These are phyloP conservation scores for Trichopria drosophilae DNA, from an alignment of 2,888 invertebrate genomes.

Conservation along the genomic window DNA sequence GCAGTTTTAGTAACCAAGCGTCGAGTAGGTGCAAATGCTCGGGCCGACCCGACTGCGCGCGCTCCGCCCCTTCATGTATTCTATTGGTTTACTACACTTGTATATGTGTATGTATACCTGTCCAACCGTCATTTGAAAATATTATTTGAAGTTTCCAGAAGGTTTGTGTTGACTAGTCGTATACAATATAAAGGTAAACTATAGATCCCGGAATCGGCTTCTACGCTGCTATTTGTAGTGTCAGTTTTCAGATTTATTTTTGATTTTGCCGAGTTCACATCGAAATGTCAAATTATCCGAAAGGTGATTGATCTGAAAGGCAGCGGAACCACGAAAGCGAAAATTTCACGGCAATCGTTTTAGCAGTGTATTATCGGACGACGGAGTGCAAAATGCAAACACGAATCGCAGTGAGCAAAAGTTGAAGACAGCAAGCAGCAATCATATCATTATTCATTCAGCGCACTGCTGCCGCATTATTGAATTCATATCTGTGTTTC, in stretches of 20 bases:
- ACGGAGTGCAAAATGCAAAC: too few species aligned
- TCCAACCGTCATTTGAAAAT: slow-evolving; percentile 19
- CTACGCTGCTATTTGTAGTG: slow-evolving; percentile 18
- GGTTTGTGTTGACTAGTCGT: too few species aligned
- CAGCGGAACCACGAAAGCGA: slow-evolving; percentile 17
- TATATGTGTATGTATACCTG: slow-evolving; percentile 2
- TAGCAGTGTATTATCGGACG: slow-evolving; percentile 19
- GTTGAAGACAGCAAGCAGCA: slow-evolving; percentile 20
- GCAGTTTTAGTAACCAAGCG: slow-evolving; percentile 17
- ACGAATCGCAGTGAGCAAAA: too few species aligned
- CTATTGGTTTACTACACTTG: slow-evolving; percentile 18
- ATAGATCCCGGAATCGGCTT: slow-evolving; percentile 13
- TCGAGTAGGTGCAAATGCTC: slow-evolving; percentile 24
- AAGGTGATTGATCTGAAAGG: slow-evolving; percentile 20
- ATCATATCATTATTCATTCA: slow-evolving; percentile 22
- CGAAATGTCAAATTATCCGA: slow-evolving; percentile 27
- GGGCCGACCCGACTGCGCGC: slow-evolving; percentile 23
- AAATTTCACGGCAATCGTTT: slow-evolving; percentile 27
- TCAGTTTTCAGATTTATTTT: slow-evolving; percentile 26
- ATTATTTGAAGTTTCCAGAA: slow-evolving; percentile 13
- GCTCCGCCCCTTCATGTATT: slow-evolving; percentile 20
- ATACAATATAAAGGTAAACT: too few species aligned
- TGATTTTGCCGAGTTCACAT: slow-evolving; percentile 24
- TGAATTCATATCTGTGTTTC: slow-evolving; percentile 25
- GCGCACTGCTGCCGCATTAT: slow-evolving; percentile 26